These are phyloP conservation scores for Conus ventricosus DNA, from an alignment of 1,140 invertebrate genomes.

Conservation along the genomic window DNA sequence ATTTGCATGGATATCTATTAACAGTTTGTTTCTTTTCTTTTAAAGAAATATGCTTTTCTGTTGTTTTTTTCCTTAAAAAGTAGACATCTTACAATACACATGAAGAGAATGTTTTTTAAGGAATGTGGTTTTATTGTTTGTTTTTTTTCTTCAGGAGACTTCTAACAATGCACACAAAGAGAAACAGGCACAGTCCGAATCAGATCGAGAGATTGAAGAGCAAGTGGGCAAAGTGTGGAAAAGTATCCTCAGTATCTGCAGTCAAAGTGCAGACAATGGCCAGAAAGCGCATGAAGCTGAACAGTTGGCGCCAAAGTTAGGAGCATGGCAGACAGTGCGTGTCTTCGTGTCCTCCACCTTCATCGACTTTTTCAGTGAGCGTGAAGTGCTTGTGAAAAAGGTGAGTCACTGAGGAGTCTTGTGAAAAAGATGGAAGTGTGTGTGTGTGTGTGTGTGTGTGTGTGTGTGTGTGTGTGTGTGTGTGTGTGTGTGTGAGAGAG, in stretches of 20 bases:
- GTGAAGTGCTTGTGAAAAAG: conserved; percentile 74
- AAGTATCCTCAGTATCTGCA: not conserved
- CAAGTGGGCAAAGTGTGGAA: conserved; percentile 14
- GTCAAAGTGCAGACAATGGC: not conserved
- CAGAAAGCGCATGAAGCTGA: not conserved
- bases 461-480: not conserved
- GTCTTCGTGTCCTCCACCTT: conserved; percentile 75
- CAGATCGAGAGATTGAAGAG: conserved; percentile 19
- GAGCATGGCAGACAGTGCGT: conserved; percentile 66
- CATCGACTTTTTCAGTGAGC: conserved; percentile 73
- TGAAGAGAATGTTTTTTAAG: too few species aligned
- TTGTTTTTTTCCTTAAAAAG: too few species aligned
- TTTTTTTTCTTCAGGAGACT: too few species aligned
- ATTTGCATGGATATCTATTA: too few species aligned
- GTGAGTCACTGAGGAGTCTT: conserved; percentile 47
- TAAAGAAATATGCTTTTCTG: too few species aligned
- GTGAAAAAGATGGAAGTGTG: not conserved
- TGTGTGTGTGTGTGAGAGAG: not conserved
- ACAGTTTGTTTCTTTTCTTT: too few species aligned
- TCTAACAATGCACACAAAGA: not conserved
- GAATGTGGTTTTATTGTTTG: too few species aligned
- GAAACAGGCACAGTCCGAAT: not conserved
- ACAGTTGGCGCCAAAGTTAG: not conserved
- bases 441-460: not conserved
- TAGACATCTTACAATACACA: too few species aligned